A percentile compares a stretch with the other conserved stretches of the same genome.
These are phyloP conservation scores for Mastomys natalensis DNA, from an alignment of 2,113 vertebrate species.

Conservation along the genomic window DNA sequence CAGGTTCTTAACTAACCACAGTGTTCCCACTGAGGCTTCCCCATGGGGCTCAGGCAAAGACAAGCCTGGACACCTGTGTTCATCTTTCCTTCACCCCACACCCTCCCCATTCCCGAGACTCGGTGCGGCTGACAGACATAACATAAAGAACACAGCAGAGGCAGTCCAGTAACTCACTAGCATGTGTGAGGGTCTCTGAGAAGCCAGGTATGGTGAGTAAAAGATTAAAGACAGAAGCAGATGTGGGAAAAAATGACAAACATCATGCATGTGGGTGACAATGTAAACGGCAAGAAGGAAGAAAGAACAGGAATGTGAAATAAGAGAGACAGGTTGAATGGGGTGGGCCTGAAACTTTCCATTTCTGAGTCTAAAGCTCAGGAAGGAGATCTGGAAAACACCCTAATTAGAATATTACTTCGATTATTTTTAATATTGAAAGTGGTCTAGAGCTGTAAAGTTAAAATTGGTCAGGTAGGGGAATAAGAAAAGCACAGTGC, in stretches of 20 bases:
- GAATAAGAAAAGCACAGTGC: neutral
- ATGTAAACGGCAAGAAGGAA: neutral
- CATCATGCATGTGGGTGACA: neutral
- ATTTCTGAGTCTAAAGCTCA: neutral
- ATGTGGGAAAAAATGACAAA: neutral
- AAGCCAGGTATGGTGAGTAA: constrained; percentile 57
- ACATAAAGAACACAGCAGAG: constrained; percentile 42
- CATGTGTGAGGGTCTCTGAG: neutral
- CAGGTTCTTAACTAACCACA: constrained; percentile 53
- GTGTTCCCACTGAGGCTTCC: neutral
- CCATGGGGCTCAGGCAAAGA: constrained; percentile 46
- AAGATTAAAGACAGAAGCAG: neutral
- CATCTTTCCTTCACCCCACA: neutral
- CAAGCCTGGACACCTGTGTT: constrained; percentile 59
- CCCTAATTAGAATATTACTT: neutral
- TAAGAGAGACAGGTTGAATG: neutral
- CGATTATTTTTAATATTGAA: neutral
- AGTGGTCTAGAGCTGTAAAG: neutral
- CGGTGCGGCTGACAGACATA: neutral
- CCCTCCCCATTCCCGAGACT: neutral
- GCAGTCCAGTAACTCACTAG: neutral
- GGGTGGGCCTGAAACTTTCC: neutral
- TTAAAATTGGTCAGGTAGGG: neutral
- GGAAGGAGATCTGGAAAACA: neutral
- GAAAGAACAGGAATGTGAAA: neutral